phyloP scores from a whole-genome alignment of 2,797 vertebrate species.

The Erethizon dorsatum region DNA sequence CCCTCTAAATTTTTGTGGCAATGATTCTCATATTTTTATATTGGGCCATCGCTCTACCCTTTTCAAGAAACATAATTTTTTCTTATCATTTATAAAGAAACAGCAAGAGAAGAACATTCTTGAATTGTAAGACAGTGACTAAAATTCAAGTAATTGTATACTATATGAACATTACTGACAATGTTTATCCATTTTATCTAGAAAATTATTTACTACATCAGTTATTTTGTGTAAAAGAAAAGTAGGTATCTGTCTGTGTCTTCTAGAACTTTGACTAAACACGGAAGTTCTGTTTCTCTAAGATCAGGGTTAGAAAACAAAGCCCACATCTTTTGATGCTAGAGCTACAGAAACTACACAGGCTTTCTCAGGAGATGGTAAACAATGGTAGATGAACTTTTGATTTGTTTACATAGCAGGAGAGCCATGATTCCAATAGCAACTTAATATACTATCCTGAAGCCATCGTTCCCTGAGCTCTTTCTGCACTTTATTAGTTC shows the following conservation, averaged over 20 bases:
- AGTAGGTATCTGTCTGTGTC: background rate
- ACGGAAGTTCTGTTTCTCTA: conserved; percentile 17
- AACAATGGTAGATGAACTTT: background rate
- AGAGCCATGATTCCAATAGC: background rate
- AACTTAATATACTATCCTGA: background rate
- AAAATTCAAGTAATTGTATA: background rate
- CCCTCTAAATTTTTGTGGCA: background rate
- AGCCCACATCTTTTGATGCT: background rate
- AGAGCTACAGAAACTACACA: background rate
- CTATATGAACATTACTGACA: background rate
- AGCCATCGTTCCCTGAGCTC: background rate
- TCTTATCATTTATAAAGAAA: background rate
- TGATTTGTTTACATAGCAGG: background rate
- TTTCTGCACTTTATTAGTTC: background rate
- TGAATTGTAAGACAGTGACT: background rate
- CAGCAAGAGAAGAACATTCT: background rate
- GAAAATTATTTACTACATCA: conserved; percentile 12
- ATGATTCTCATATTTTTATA: background rate
- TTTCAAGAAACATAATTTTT: background rate
- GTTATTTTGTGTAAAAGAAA: background rate
- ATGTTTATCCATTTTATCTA: background rate
- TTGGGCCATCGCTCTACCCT: background rate
- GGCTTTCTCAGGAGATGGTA: background rate
- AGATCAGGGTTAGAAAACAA: background rate
- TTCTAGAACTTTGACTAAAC: conserved; percentile 2